Conservation (phyloP, 2,113 vertebrate genomes). For the Amphilophus citrinellus region DNA sequence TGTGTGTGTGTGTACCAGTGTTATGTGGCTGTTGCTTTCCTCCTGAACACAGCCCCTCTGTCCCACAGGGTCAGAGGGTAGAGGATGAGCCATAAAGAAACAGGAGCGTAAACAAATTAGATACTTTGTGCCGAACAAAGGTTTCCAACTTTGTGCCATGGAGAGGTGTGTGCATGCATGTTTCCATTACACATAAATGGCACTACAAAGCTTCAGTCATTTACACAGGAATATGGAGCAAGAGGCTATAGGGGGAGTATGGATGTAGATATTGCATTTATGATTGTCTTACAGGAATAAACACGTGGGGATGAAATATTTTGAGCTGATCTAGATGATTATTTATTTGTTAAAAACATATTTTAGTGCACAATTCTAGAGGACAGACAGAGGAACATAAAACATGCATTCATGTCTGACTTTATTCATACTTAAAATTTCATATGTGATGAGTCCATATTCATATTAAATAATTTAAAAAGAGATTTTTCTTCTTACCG, state of each 20-base stretch:
- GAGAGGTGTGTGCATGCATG: not conserved
- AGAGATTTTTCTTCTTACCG: too few relatives aligned
- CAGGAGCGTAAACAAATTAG: conserved; percentile 62
- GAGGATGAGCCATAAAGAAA: conserved; percentile 70
- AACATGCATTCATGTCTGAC: not conserved
- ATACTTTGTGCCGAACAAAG: conserved; percentile 27
- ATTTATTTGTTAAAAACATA: conserved; percentile 2
- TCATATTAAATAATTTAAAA: too few relatives aligned
- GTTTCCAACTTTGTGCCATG: conserved; percentile 27
- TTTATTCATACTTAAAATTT: not conserved
- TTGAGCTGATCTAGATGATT: not conserved
- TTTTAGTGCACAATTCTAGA: not conserved
- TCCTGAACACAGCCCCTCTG: conserved; percentile 64
- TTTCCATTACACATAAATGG: not conserved
- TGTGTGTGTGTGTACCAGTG: conserved; percentile 32
- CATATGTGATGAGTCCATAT: too few relatives aligned
- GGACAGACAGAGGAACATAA: not conserved
- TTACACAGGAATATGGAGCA: not conserved
- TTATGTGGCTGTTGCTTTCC: conserved; percentile 51
- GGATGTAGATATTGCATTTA: not conserved
- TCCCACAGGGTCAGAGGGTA: conserved; percentile 69
- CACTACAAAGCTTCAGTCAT: not conserved
- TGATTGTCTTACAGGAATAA: not conserved
- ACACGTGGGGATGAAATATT: not conserved
- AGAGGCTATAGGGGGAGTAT: not conserved